These are phyloP conservation scores for Eupithecia pulchellata DNA, from an alignment of 2,888 invertebrate species.

Conservation along the genomic window DNA sequence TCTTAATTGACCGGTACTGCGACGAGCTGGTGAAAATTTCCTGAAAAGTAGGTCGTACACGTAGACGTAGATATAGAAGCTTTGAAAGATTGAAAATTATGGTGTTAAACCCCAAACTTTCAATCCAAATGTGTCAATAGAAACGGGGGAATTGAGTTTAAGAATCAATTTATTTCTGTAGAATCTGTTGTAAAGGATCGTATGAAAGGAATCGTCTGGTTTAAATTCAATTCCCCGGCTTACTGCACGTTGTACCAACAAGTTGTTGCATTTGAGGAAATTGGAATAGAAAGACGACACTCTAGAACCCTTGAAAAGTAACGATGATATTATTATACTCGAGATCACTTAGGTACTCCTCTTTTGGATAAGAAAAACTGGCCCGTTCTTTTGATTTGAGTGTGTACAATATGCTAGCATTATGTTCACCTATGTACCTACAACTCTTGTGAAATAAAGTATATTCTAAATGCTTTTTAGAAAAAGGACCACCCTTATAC, in stretches of 20 bases:
- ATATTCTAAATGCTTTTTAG: no score
- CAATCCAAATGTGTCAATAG: neutral
- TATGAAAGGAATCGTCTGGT: neutral
- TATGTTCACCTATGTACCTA: no score
- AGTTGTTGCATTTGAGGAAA: neutral
- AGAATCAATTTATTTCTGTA: neutral
- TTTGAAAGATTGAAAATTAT: neutral
- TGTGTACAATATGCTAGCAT: no score
- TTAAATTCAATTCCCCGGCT: neutral
- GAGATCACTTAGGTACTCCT: no score
- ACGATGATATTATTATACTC: no score
- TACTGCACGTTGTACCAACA: neutral
- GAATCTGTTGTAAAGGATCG: neutral
- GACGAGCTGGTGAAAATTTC: slow-evolving; percentile 28
- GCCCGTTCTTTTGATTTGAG: no score
- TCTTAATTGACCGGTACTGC: slow-evolving; percentile 2
- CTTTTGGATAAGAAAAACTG: no score
- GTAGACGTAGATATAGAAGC: neutral
- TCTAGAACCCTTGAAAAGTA: neutral
- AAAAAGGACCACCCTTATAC: no score
- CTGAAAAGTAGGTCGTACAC: slow-evolving; percentile 24
- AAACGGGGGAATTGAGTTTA: neutral
- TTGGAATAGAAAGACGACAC: neutral
- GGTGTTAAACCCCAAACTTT: neutral
- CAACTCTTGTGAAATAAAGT: no score